Conservation (phyloP, 2,888 invertebrate genomes). For the Agrenia bidenticulata region DNA sequence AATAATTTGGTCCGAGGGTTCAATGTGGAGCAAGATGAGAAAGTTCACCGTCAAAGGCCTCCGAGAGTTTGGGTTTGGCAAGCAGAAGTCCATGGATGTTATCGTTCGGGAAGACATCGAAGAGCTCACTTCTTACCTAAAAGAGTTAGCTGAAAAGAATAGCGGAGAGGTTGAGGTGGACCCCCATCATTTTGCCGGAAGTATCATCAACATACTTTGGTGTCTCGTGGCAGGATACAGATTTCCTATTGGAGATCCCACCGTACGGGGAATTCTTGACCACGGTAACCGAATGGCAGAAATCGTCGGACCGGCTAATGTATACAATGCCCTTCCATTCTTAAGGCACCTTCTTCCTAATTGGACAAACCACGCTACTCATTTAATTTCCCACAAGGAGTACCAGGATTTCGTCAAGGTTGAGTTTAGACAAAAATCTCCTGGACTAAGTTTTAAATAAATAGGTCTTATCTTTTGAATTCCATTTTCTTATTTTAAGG, state of each 20-base stretch:
- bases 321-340: slow-evolving; percentile 11
- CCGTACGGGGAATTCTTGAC: neutral
- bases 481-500: slow-evolving; percentile 7
- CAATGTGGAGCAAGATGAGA: slow-evolving; percentile 2
- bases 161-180: neutral
- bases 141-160: neutral
- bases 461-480: too few species aligned
- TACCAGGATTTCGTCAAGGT: slow-evolving; percentile 9
- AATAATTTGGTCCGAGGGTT: slow-evolving; percentile 11
- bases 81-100: neutral
- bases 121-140: neutral
- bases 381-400: slow-evolving; percentile 6
- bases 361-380: neutral
- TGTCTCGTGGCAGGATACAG: slow-evolving; percentile 1
- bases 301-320: neutral
- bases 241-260: slow-evolving; percentile 8
- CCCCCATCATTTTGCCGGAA: neutral
- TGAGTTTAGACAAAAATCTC: too few species aligned
- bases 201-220: slow-evolving; percentile 7
- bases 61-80: slow-evolving; percentile 14
- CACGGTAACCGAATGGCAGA: neutral
- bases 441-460: too few species aligned
- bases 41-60: slow-evolving; percentile 2
- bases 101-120: neutral
- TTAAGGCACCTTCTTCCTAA: slow-evolving; percentile 2